phyloP scores from a whole-genome alignment of 2,888 invertebrate species.

The Petrophora chlorosata region DNA sequence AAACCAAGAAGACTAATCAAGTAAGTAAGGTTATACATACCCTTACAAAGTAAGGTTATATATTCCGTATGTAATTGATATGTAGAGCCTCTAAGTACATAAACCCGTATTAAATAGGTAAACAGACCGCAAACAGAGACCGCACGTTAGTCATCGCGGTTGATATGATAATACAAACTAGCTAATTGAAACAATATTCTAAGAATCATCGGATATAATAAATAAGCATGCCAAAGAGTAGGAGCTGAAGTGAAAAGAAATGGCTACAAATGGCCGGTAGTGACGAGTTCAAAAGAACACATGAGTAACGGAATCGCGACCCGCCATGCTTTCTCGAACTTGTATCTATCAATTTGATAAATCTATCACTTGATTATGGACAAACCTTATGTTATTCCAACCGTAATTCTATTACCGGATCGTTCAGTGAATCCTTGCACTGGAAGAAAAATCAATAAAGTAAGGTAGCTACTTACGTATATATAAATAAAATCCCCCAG shows the following conservation, averaged over 20 bases:
- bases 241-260: constrained; percentile 9
- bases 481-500: constrained; percentile 38
- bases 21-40: neutral
- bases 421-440: constrained; percentile 2
- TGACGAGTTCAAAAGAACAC: constrained; percentile 69
- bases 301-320: constrained; percentile 64
- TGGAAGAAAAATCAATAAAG: constrained; percentile 53
- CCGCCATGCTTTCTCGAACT: constrained; percentile 59
- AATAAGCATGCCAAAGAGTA: constrained; percentile 36
- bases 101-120: constrained; percentile 34
- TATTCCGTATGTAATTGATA: constrained; percentile 36
- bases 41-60: neutral
- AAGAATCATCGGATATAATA: constrained; percentile 30
- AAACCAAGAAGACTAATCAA: neutral
- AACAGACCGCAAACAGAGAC: constrained; percentile 42
- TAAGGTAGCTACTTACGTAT: constrained; percentile 47
- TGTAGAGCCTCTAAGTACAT: constrained; percentile 17
- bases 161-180: constrained; percentile 37
- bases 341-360: constrained; percentile 18
- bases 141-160: constrained; percentile 43
- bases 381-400: constrained; percentile 1
- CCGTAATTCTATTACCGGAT: neutral
- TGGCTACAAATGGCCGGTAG: constrained; percentile 21
- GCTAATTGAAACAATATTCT: constrained; percentile 24
- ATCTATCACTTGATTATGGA: neutral